Evolutionary conservation across 1,140 invertebrate genomes (phyloP), one percentile per base, ranked within the genome.

Genomic region (Caenorhabditis remanei): DNA sequence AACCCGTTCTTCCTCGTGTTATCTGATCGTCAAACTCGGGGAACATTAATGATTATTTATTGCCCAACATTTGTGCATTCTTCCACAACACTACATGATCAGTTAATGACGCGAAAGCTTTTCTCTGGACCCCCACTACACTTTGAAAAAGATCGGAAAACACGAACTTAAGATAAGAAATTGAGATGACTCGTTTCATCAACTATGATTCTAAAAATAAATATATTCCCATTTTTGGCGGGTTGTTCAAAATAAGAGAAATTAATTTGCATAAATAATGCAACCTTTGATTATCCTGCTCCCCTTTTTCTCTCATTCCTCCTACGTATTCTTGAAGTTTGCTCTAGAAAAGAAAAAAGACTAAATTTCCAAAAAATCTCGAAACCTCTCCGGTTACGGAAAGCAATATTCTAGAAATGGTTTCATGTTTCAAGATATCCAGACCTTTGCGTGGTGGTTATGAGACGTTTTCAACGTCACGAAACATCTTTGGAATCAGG

Each of bases 41-140:
- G 71, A 48, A 79, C 71, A 79, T 79, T 79, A 79, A 79, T 79
- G 71, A 79, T 79, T 79, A 79, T 79, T 79, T 79, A 79, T 79
- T 79, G 71, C 71, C 46, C 50, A 16, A 14, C 71, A 50, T 79
- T 79, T 50, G 71, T 79, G 71, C 46, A 79, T 79, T 79, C 71
- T 79, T 79, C 71, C 46, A 13, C 71, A 48, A 40, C 71, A 79
- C 13, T 53, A 41, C 71, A 53, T 79, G 71, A 79, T 79, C 71
- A 79, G 71, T 79, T 79, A 79, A 79, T 79, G 71, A 79, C 46
- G 46, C 71, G 46, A 79, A 79, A 50, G 46, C 46, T 71, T 46
- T 46, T 21, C 21, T 24, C 11, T 43, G 71, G 19, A 41, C 71
- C 71, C n/a, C 24, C 24, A 32, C 32, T 32, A 19, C 14, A 3